These are phyloP conservation scores for Hypercompe scribonia DNA, from an alignment of 2,888 invertebrate genomes.

Conservation along the genomic window DNA sequence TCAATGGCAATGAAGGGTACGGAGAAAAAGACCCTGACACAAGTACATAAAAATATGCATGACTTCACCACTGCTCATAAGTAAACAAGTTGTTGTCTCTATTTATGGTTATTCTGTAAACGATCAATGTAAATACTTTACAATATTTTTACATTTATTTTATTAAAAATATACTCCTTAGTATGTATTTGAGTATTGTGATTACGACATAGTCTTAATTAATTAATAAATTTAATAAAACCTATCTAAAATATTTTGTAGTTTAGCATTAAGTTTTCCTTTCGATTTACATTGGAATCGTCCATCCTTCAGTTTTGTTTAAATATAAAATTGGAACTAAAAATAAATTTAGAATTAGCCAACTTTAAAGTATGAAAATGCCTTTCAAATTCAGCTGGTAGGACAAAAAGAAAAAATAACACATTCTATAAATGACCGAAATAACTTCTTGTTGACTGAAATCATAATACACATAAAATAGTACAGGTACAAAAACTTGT, in stretches of 20 bases:
- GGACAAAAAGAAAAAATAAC: not conserved
- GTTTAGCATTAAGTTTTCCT: not conserved
- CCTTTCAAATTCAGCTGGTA: not conserved
- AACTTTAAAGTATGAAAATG: not conserved
- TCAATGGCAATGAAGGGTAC: conserved; percentile 63
- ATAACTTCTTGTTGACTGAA: not conserved
- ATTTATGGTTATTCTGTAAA: conserved; percentile 47
- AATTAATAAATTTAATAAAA: not conserved
- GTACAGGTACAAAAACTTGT: not conserved
- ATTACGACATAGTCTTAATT: not conserved
- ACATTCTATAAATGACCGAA: not conserved
- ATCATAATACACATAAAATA: not conserved
- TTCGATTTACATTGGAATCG: not conserved
- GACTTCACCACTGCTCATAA: conserved; percentile 49
- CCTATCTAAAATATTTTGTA: not conserved
- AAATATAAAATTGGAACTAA: not conserved
- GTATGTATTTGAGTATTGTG: conserved; percentile 2
- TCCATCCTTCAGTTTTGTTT: not conserved
- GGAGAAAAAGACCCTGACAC: conserved; percentile 67
- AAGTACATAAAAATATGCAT: conserved; percentile 55
- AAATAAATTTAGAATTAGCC: not conserved
- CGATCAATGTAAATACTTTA: conserved; percentile 40
- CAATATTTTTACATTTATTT: conserved; percentile 20
- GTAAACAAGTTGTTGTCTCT: conserved; percentile 37
- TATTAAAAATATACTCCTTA: not conserved